Conservation (phyloP, 2,113 vertebrate species). For the Bungarus multicinctus region DNA sequence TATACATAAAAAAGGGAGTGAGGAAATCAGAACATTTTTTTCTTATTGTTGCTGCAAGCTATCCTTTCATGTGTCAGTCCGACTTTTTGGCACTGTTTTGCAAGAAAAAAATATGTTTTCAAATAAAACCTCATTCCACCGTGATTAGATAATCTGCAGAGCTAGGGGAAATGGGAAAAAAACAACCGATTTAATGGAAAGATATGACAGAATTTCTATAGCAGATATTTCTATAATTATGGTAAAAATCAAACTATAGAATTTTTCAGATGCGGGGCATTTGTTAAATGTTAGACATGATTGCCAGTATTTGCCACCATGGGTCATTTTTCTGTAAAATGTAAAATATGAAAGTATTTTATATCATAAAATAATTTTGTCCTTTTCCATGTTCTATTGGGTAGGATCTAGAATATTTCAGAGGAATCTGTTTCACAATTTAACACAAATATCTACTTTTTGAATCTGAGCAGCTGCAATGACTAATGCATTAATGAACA, state of each 20-base stretch:
- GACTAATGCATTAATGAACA: neutral
- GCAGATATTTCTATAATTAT: neutral
- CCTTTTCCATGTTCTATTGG: neutral
- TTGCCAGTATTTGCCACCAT: neutral
- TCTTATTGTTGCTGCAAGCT: neutral
- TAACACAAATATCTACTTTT: neutral
- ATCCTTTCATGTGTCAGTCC: neutral
- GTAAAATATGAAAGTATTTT: neutral
- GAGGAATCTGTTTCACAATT: neutral
- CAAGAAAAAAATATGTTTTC: neutral
- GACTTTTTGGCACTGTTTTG: neutral
- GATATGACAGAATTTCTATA: neutral
- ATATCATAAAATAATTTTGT: neutral
- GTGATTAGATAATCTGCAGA: neutral
- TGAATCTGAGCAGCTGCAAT: neutral
- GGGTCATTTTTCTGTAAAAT: neutral
- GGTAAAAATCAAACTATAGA: neutral
- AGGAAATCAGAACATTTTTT: neutral
- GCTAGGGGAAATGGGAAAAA: neutral
- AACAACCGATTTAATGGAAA: neutral
- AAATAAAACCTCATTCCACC: neutral
- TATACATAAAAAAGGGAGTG: neutral
- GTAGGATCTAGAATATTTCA: neutral
- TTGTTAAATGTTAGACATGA: neutral
- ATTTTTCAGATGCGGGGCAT: neutral